Percentiles rank a stretch among this genome's conserved stretches.
These are phyloP conservation scores for Arrhamphus sclerolepis DNA, from an alignment of 2,797 vertebrate genomes.

Conservation along the genomic window DNA sequence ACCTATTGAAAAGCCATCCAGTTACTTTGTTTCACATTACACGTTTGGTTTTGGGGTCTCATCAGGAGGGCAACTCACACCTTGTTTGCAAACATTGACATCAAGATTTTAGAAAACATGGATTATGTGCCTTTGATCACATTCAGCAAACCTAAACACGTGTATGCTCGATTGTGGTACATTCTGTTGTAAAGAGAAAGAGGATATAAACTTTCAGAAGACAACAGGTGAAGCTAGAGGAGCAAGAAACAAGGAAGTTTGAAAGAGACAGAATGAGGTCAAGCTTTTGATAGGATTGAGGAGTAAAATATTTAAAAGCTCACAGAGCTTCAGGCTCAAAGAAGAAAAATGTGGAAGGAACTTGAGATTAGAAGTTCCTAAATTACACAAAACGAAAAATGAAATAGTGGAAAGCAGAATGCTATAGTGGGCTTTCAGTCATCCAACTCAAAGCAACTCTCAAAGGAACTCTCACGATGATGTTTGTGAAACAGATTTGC, in stretches of 20 bases:
- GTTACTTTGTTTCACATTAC: too few relatives aligned
- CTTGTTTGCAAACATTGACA: too few relatives aligned
- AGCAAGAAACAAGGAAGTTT: constrained; percentile 34
- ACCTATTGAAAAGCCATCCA: too few relatives aligned
- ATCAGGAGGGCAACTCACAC: too few relatives aligned
- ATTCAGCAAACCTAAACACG: too few relatives aligned
- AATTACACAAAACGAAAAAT: constrained; percentile 21
- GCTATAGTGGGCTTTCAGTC: too few relatives aligned
- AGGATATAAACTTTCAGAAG: constrained; percentile 24
- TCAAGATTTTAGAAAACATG: too few relatives aligned
- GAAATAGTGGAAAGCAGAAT: constrained; percentile 1
- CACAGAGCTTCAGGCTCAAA: constrained; percentile 43
- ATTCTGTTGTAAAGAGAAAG: constrained; percentile 12
- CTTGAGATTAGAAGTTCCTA: constrained; percentile 7
- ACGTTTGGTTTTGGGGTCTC: too few relatives aligned
- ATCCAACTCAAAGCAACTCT: too few relatives aligned
- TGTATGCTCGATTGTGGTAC: constrained; percentile 9
- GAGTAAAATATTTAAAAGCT: constrained; percentile 57
- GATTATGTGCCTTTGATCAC: too few relatives aligned
- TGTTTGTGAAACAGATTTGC: too few relatives aligned
- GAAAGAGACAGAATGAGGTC: constrained; percentile 71
- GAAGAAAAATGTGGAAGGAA: constrained; percentile 29
- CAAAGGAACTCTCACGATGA: too few relatives aligned
- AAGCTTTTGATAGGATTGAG: constrained; percentile 53
- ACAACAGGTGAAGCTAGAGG: constrained; percentile 25